These are phyloP conservation scores for Shinisaurus crocodilurus DNA, from an alignment of 2,113 vertebrate species.

Conservation along the genomic window DNA sequence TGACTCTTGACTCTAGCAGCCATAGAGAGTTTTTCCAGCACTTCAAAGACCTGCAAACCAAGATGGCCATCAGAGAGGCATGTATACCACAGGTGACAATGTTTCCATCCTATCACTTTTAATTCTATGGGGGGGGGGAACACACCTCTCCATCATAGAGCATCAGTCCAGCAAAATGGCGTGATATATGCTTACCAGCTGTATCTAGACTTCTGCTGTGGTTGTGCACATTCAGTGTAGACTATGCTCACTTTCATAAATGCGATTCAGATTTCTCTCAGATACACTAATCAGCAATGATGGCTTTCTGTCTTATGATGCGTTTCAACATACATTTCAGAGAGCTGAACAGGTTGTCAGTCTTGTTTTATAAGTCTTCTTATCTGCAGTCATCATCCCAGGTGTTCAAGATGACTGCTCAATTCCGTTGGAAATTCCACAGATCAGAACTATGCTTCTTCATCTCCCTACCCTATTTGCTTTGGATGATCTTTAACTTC, in stretches of 20 bases:
- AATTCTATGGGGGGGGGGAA: not conserved
- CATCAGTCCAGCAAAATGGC: not conserved
- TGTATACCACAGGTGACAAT: not conserved
- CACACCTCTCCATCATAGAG: not conserved
- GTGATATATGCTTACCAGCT: not conserved
- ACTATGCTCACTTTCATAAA: not conserved
- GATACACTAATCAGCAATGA: too few species aligned
- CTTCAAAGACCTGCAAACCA: not conserved
- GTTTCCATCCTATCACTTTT: not conserved
- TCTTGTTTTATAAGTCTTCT: not conserved
- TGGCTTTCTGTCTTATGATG: not conserved
- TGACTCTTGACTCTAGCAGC: not conserved
- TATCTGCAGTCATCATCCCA: not conserved
- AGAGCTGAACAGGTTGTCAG: not conserved
- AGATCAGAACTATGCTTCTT: conserved; percentile 14
- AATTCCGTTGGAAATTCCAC: not conserved
- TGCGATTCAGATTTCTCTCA: not conserved
- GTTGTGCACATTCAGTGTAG: not conserved
- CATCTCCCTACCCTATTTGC: not conserved
- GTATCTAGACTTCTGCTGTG: not conserved
- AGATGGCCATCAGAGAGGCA: not conserved
- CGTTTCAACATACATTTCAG: not conserved
- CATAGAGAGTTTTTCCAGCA: not conserved
- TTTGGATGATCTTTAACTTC: not conserved
- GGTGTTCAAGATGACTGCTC: not conserved